Percentiles rank a stretch among this genome's conserved stretches.
phyloP scores from a whole-genome alignment of 53 echinoderm and acorn worm species.

The Mesocentrotus franciscanus region DNA sequence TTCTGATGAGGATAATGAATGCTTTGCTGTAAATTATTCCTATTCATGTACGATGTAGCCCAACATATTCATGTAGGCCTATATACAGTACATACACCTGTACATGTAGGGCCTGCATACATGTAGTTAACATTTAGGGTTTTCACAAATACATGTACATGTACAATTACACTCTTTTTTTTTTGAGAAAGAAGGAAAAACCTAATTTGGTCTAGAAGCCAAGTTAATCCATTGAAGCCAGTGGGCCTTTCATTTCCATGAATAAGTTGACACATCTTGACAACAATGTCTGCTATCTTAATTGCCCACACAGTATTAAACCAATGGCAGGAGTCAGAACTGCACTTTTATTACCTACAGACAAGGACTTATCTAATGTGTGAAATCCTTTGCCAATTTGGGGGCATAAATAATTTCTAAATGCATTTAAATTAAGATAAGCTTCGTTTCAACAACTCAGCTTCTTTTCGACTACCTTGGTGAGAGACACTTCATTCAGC shows the following conservation, averaged over 20 bases:
- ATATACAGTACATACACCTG: no score
- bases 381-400: not conserved
- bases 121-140: no score
- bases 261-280: not conserved
- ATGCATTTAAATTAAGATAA: no score
- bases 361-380: not conserved
- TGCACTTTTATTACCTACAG: not conserved
- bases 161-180: not conserved
- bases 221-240: not conserved
- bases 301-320: not conserved
- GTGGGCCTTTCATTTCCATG: slow-evolving; percentile 7
- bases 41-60: no score
- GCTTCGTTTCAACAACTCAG: no score
- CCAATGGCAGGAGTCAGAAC: not conserved
- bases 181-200: not conserved
- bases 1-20: no score
- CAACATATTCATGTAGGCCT: no score
- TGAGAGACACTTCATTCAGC: not conserved
- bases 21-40: no score
- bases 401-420: not conserved
- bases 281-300: not conserved
- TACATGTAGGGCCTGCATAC: no score
- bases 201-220: not conserved
- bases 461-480: not conserved
- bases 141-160: not conserved